These are phyloP conservation scores for Escarpia spicata DNA, from an alignment of 2,888 invertebrate genomes.

Conservation along the genomic window DNA sequence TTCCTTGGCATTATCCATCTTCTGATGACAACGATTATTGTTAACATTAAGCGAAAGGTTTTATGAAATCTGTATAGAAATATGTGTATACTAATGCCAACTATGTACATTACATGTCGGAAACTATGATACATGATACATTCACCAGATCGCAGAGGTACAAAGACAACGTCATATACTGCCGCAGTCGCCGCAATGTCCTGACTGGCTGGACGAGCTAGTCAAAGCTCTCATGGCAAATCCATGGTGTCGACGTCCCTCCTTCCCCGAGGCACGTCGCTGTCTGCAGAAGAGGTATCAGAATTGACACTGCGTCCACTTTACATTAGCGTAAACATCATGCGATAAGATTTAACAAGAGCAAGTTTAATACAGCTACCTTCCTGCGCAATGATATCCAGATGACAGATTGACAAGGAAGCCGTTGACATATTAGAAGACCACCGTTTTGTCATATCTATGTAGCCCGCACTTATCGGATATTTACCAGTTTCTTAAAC, in stretches of 20 bases:
- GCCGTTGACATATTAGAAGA: neutral
- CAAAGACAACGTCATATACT: constrained; percentile 2
- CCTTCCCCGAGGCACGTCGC: neutral
- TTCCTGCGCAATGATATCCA: neutral
- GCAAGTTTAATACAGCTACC: neutral
- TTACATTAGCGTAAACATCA: neutral
- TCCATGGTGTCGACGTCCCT: neutral
- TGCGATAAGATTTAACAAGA: neutral
- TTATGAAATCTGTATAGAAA: neutral
- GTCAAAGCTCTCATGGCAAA: neutral
- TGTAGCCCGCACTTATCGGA: neutral
- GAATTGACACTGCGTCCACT: neutral
- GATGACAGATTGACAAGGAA: neutral
- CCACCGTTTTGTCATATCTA: neutral
- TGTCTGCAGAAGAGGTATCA: neutral
- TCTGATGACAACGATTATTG: too few relatives aligned
- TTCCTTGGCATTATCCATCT: too few relatives aligned
- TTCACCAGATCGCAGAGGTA: neutral
- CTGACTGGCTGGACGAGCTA: neutral
- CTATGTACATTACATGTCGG: neutral
- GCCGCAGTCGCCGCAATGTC: neutral
- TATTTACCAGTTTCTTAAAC: neutral
- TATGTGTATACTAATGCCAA: neutral
- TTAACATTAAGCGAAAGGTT: neutral
- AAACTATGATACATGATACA: neutral